These are phyloP conservation scores for Halocaridina rubra DNA, from an alignment of 2,888 invertebrate genomes.

Conservation along the genomic window DNA sequence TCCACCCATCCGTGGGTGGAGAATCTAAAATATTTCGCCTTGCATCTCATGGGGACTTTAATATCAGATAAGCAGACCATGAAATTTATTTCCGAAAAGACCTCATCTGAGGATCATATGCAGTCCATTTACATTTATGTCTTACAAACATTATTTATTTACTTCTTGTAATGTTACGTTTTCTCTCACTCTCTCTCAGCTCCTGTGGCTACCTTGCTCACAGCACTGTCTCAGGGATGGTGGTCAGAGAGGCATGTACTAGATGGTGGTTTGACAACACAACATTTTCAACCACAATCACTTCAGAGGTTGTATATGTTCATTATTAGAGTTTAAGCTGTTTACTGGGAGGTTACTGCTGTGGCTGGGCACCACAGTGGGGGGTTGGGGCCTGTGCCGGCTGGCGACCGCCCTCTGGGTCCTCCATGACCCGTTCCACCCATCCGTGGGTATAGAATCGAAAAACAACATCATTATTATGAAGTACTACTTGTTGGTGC, in stretches of 20 bases:
- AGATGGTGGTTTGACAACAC: constrained; percentile 8
- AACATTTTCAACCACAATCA: constrained; percentile 12
- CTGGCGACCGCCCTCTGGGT: neutral
- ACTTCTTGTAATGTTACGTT: neutral
- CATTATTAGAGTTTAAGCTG: too few relatives aligned
- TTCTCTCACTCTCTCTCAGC: neutral
- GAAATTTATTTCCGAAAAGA: too few relatives aligned
- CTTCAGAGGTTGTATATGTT: neutral
- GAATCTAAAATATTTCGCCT: too few relatives aligned
- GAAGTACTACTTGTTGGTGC: too few relatives aligned
- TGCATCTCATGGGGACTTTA: too few relatives aligned
- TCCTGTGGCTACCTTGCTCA: neutral
- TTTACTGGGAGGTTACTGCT: too few relatives aligned
- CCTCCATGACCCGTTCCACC: too few relatives aligned
- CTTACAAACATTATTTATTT: neutral
- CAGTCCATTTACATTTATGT: neutral
- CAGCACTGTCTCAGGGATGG: neutral
- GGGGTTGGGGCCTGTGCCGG: neutral
- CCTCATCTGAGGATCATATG: neutral
- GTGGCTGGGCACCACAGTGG: too few relatives aligned
- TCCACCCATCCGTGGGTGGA: too few relatives aligned
- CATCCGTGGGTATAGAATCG: too few relatives aligned
- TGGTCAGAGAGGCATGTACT: neutral
- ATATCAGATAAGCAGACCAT: too few relatives aligned
- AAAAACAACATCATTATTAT: too few relatives aligned